phyloP scores from a whole-genome alignment of 23 tunicate species.

The Styela plicata region DNA sequence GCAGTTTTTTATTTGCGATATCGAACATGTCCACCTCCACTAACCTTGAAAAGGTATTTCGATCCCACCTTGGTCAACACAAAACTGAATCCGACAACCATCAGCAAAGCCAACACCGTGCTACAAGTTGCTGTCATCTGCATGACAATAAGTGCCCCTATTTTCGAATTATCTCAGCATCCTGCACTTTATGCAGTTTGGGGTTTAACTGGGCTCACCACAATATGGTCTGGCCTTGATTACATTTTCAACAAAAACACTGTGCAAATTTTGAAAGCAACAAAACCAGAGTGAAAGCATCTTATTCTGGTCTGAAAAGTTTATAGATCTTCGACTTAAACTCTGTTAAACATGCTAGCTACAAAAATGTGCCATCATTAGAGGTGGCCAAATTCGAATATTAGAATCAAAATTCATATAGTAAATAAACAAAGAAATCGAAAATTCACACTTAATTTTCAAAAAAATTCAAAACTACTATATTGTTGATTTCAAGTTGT shows the following conservation, averaged over 20 bases:
- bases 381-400: too few relatives aligned
- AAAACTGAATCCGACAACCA: constrained; percentile 68
- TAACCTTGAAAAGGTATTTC: constrained; percentile 85
- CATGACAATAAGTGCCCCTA: constrained; percentile 60
- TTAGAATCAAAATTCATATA: too few relatives aligned
- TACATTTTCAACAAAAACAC: constrained; percentile 63
- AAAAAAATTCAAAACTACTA: too few relatives aligned
- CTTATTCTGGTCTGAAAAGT: too few relatives aligned
- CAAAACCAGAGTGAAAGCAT: constrained; percentile 8
- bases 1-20: constrained; percentile 82
- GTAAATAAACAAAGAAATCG: too few relatives aligned
- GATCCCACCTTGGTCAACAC: constrained; percentile 91
- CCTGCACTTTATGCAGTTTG: constrained; percentile 40
- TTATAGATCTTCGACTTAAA: neutral
- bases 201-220: constrained; percentile 60
- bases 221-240: constrained; percentile 63
- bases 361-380: too few relatives aligned
- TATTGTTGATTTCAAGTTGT: too few relatives aligned
- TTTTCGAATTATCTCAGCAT: constrained; percentile 59
- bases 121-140: constrained; percentile 66
- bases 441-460: too few relatives aligned
- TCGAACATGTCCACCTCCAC: constrained; percentile 87
- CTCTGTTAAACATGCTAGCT: too few relatives aligned
- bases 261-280: constrained; percentile 65
- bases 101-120: constrained; percentile 90